Conservation (phyloP, 2,888 invertebrate genomes). For the Tortricodes alternella region DNA sequence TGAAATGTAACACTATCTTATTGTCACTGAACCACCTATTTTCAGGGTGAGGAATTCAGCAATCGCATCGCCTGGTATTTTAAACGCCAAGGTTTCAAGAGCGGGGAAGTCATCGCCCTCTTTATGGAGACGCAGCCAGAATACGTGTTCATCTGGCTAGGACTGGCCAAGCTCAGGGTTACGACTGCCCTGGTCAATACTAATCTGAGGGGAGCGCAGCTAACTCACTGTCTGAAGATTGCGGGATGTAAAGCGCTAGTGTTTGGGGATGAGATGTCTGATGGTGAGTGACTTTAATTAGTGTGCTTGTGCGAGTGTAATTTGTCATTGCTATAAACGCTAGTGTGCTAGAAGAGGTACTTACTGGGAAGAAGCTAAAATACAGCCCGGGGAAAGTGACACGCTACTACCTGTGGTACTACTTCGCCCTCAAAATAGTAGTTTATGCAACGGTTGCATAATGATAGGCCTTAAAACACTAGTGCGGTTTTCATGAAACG, state of each 20-base stretch:
- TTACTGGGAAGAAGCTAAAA: too few relatives aligned
- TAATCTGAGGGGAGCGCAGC: constrained; percentile 89
- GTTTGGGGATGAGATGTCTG: constrained; percentile 85
- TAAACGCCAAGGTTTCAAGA: constrained; percentile 74
- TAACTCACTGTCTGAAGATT: constrained; percentile 90
- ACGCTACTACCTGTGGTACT: too few relatives aligned
- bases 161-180: constrained; percentile 92
- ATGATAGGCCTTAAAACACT: too few relatives aligned
- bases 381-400: too few relatives aligned
- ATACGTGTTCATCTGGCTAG: constrained; percentile 94
- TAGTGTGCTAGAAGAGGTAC: too few relatives aligned
- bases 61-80: constrained; percentile 83
- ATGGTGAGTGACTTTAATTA: constrained; percentile 60
- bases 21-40: not conserved
- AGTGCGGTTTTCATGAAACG: too few relatives aligned
- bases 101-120: constrained; percentile 93
- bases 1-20: too few relatives aligned
- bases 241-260: constrained; percentile 91
- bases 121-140: constrained; percentile 95
- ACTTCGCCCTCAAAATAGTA: too few relatives aligned
- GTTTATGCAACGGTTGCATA: too few relatives aligned
- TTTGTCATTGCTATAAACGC: not conserved
- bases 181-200: constrained; percentile 94
- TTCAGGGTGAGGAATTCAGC: constrained; percentile 83
- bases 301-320: too few relatives aligned